phyloP scores from a whole-genome alignment of 1,140 invertebrate species.

The Drosophila sturtevanti region DNA sequence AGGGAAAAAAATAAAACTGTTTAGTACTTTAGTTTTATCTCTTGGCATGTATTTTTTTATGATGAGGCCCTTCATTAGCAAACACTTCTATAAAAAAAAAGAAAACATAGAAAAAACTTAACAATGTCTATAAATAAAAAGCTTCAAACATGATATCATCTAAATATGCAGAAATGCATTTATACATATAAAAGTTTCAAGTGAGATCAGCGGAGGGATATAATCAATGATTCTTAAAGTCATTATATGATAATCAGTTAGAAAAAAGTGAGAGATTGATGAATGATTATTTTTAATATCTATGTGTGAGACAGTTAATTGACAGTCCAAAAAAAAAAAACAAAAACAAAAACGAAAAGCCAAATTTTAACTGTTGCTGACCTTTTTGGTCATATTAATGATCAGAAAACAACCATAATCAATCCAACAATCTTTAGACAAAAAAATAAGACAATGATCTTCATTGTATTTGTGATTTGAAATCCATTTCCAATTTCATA shows the following conservation, averaged over 20 bases:
- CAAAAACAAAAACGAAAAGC: not conserved
- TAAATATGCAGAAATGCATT: slow-evolving; percentile 43
- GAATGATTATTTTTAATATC: slow-evolving; percentile 50
- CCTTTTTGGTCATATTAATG: slow-evolving; percentile 62
- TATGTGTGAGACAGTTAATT: slow-evolving; percentile 60
- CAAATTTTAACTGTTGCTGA: slow-evolving; percentile 29
- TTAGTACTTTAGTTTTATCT: slow-evolving; percentile 1
- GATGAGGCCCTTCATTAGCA: slow-evolving; percentile 45
- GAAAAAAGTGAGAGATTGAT: slow-evolving; percentile 76
- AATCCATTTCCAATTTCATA: slow-evolving; percentile 22
- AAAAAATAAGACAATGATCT: slow-evolving; percentile 56
- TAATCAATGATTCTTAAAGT: not conserved
- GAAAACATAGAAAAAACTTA: no score
- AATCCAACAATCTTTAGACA: slow-evolving; percentile 4
- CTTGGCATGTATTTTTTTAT: not conserved
- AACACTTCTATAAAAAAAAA: not conserved
- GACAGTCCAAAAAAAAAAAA: slow-evolving; percentile 10
- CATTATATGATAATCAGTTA: slow-evolving; percentile 39
- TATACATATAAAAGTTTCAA: no score
- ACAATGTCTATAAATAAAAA: slow-evolving; percentile 21
- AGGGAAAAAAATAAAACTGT: slow-evolving; percentile 18
- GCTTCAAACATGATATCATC: slow-evolving; percentile 49
- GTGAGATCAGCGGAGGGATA: slow-evolving; percentile 60
- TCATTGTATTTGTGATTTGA: slow-evolving; percentile 41
- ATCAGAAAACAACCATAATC: slow-evolving; percentile 18